These are phyloP conservation scores for Pollicipes pollicipes DNA, from an alignment of 1,140 invertebrate species.

Conservation along the genomic window DNA sequence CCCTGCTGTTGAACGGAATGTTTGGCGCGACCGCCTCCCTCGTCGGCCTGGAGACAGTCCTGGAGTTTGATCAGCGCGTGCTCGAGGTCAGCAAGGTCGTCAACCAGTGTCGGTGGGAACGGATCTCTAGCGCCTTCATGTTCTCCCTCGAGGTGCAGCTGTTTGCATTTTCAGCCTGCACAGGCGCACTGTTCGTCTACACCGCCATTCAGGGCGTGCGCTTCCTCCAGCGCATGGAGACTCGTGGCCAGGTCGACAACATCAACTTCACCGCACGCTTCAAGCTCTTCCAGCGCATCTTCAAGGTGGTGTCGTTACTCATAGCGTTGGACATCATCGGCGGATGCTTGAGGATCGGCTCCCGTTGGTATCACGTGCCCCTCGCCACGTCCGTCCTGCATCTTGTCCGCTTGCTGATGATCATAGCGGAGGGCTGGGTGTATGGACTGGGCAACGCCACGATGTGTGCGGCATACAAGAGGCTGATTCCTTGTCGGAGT, in stretches of 20 bases:
- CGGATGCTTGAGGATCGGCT: background rate
- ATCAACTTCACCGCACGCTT: background rate
- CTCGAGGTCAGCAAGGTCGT: too few relatives aligned
- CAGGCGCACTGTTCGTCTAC: background rate
- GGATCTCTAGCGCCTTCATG: too few relatives aligned
- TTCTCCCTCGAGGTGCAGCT: background rate
- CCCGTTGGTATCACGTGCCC: background rate
- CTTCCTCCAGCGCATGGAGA: background rate
- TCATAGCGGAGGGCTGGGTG: background rate
- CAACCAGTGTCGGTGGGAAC: too few relatives aligned
- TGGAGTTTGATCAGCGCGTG: slow-evolving; percentile 23
- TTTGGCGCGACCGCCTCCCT: background rate
- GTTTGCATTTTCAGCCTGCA: background rate
- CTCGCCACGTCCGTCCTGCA: background rate
- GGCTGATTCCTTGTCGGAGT: too few relatives aligned
- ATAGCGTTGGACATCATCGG: background rate
- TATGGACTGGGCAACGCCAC: background rate
- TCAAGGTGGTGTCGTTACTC: background rate
- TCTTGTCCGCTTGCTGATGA: background rate
- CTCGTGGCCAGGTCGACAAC: background rate
- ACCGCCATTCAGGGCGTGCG: background rate
- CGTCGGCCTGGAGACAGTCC: slow-evolving; percentile 31
- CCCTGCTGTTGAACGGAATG: background rate
- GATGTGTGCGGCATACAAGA: background rate
- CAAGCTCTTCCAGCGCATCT: background rate